These are phyloP conservation scores for Lagopus muta DNA, from an alignment of 2,113 vertebrate species.

Conservation along the genomic window DNA sequence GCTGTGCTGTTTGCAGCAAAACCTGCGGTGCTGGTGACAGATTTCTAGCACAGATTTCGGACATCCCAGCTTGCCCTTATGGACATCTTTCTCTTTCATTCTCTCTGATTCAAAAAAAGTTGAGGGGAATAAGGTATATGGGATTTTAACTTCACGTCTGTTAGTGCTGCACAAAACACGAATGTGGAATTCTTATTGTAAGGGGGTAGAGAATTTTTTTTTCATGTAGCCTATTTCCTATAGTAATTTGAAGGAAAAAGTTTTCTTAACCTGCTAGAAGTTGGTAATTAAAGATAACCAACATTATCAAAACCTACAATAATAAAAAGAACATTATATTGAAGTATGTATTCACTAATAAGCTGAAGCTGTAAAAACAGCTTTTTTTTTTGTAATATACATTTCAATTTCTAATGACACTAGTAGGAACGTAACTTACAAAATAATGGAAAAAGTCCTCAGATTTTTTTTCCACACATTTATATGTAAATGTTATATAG, in stretches of 20 bases:
- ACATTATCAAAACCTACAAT: not conserved
- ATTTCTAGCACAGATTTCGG: constrained; percentile 39
- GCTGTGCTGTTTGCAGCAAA: constrained; percentile 40
- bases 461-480: not conserved
- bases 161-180: not conserved
- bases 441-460: not conserved
- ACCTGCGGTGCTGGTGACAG: constrained; percentile 51
- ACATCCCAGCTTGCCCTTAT: not conserved
- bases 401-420: not conserved
- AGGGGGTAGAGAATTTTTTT: not conserved
- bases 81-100: not conserved
- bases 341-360: not conserved
- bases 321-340: not conserved
- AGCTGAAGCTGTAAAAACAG: not conserved
- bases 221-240: not conserved
- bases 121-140: not conserved
- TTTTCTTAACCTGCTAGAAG: constrained; percentile 6
- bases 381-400: not conserved
- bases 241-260: not conserved
- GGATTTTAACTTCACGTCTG: not conserved
- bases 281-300: not conserved
- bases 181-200: not conserved
- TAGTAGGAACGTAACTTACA: not conserved
- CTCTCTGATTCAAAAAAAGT: not conserved
- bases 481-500: no score